These are phyloP conservation scores for Hydractinia symbiolongicarpus DNA, from an alignment of 30 jellyfish, hydroid and myxozoan genomes.

Conservation along the genomic window DNA sequence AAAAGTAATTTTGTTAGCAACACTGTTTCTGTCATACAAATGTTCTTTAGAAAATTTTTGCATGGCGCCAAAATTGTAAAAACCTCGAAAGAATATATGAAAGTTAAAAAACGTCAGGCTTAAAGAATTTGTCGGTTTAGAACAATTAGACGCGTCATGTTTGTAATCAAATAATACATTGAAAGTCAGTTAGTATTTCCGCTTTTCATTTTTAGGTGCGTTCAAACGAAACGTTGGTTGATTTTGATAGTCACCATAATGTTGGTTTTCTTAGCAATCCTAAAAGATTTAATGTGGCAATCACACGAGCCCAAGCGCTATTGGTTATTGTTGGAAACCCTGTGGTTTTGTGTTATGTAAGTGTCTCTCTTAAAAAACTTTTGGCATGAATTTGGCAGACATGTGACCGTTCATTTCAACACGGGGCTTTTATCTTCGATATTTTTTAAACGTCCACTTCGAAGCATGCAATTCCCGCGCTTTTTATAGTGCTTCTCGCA, in stretches of 20 bases:
- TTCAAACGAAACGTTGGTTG: slow-evolving; percentile 55
- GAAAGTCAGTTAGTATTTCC: too few species aligned
- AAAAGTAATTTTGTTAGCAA: too few species aligned
- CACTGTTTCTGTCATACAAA: too few species aligned
- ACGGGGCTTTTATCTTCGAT: neutral
- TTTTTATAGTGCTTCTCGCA: too few species aligned
- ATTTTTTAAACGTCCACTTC: too few species aligned
- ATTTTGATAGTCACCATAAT: slow-evolving; percentile 61
- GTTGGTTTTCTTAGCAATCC: slow-evolving; percentile 93
- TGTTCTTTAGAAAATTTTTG: too few species aligned
- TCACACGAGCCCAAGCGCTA: slow-evolving; percentile 81
- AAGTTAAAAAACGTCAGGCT: too few species aligned
- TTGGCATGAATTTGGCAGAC: neutral
- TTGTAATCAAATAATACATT: too few species aligned
- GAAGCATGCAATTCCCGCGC: neutral
- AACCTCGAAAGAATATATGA: too few species aligned
- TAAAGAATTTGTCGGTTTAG: too few species aligned
- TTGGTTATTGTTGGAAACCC: slow-evolving; percentile 88
- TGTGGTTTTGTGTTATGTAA: slow-evolving; percentile 61
- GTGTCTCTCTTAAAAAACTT: slow-evolving; percentile 6
- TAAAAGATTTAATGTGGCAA: slow-evolving; percentile 77
- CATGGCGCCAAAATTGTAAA: too few species aligned
- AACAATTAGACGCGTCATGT: too few species aligned
- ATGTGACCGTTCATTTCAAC: neutral
- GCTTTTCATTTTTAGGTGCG: slow-evolving; percentile 49